Conservation (phyloP, 2,113 vertebrate genomes). For the Boulengeromyrus knoepffleri region DNA sequence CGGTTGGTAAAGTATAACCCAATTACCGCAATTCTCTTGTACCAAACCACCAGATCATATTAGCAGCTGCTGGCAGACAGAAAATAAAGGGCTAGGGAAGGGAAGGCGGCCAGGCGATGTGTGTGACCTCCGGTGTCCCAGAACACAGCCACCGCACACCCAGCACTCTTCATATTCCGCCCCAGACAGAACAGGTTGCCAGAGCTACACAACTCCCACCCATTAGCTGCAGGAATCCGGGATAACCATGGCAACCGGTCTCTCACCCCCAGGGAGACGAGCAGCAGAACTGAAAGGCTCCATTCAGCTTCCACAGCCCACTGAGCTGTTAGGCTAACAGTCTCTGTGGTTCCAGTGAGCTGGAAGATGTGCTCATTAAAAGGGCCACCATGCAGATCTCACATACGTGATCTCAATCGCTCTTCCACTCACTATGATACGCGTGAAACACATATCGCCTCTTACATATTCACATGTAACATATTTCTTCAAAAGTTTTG, state of each 20-base stretch:
- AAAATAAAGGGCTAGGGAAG: slow-evolving; percentile 33
- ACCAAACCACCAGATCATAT: slow-evolving; percentile 4
- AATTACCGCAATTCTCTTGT: background rate
- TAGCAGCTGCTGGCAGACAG: background rate
- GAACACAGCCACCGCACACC: slow-evolving; percentile 54
- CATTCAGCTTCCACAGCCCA: slow-evolving; percentile 70
- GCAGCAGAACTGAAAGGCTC: slow-evolving; percentile 76
- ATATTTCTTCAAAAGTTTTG: background rate
- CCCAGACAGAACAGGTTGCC: slow-evolving; percentile 70
- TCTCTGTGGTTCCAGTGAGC: slow-evolving; percentile 46
- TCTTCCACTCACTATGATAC: background rate
- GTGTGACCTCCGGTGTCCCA: slow-evolving; percentile 62
- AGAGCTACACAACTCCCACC: slow-evolving; percentile 77
- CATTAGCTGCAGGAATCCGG: slow-evolving; percentile 81
- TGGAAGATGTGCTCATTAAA: slow-evolving; percentile 60
- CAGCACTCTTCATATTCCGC: slow-evolving; percentile 53
- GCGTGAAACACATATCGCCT: background rate
- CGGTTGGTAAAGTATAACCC: background rate
- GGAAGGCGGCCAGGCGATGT: slow-evolving; percentile 25
- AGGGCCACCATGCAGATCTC: slow-evolving; percentile 54
- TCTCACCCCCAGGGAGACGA: slow-evolving; percentile 81
- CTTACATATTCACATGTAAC: background rate
- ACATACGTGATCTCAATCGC: slow-evolving; percentile 49
- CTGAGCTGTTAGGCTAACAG: slow-evolving; percentile 53
- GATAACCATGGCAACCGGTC: slow-evolving; percentile 95